Conservation (phyloP, 2,113 vertebrate genomes). For the Xiphorhynchus elegans region DNA sequence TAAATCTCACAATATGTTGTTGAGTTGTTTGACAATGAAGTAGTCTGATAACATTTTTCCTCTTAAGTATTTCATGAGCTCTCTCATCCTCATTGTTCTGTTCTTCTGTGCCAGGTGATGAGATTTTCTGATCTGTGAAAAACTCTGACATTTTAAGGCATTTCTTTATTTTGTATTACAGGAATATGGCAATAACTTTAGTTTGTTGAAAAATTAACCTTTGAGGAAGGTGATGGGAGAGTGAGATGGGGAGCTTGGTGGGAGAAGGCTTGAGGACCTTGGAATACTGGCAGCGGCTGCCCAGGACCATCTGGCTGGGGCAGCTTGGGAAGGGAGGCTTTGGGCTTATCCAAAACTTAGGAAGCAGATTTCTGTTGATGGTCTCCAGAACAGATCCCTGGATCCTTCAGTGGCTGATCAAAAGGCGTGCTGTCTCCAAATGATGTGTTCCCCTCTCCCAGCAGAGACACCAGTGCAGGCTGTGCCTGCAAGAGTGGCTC, state of each 20-base stretch:
- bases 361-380: neutral
- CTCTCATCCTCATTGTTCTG: neutral
- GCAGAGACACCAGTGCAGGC: neutral
- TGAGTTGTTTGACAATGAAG: neutral
- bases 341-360: neutral
- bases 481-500: neutral
- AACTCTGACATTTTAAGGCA: neutral
- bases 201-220: neutral
- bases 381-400: neutral
- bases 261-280: neutral
- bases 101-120: neutral
- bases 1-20: neutral
- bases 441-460: neutral
- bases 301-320: accelerated
- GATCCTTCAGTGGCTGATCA: neutral
- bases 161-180: neutral
- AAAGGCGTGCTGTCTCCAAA: neutral
- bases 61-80: neutral
- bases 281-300: neutral
- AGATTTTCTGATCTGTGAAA: neutral
- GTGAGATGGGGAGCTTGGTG: neutral
- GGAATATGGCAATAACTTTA: neutral
- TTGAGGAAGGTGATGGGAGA: neutral
- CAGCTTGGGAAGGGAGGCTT: neutral
- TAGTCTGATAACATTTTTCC: neutral